Evolutionary conservation across 2,113 vertebrate species (phyloP).

Genomic region (Hemicordylus capensis): DNA sequence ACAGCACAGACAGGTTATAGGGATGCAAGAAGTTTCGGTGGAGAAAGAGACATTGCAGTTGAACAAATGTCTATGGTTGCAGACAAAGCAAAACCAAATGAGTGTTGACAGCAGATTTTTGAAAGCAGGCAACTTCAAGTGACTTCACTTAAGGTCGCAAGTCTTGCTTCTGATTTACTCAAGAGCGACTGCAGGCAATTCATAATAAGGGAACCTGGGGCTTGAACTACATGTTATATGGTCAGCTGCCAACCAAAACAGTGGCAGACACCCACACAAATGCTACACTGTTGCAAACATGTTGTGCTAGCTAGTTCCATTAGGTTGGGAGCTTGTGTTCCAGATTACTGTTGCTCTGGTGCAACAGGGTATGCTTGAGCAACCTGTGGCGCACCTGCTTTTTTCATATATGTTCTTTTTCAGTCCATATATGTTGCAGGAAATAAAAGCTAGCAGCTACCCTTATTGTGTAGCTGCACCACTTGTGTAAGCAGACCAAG

Average conservation of each 20-base stretch:
- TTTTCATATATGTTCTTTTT: too few relatives aligned
- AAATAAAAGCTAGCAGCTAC: too few relatives aligned
- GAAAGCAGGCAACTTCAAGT: conserved; percentile 34
- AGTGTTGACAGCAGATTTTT: conserved; percentile 23
- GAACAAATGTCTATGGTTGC: conserved; percentile 2
- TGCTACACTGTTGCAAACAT: too few relatives aligned
- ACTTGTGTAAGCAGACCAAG: too few relatives aligned
- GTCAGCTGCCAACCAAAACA: neutral
- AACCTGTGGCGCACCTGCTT: too few relatives aligned
- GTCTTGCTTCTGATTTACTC: neutral
- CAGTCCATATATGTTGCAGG: too few relatives aligned
- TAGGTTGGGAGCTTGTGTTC: too few relatives aligned
- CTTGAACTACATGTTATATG: neutral
- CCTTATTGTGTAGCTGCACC: too few relatives aligned
- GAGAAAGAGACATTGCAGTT: conserved; percentile 26
- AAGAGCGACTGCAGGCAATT: conserved; percentile 3
- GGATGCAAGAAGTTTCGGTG: conserved; percentile 40
- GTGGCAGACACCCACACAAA: too few relatives aligned
- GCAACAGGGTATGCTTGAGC: too few relatives aligned
- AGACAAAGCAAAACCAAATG: conserved; percentile 32
- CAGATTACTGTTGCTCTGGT: too few relatives aligned
- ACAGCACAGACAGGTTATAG: conserved; percentile 47
- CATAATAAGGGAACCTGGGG: neutral
- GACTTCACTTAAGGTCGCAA: conserved; percentile 23
- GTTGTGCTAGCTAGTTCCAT: too few relatives aligned